phyloP scores from a whole-genome alignment of 2,888 invertebrate species.

The Gymnocheta viridis region DNA sequence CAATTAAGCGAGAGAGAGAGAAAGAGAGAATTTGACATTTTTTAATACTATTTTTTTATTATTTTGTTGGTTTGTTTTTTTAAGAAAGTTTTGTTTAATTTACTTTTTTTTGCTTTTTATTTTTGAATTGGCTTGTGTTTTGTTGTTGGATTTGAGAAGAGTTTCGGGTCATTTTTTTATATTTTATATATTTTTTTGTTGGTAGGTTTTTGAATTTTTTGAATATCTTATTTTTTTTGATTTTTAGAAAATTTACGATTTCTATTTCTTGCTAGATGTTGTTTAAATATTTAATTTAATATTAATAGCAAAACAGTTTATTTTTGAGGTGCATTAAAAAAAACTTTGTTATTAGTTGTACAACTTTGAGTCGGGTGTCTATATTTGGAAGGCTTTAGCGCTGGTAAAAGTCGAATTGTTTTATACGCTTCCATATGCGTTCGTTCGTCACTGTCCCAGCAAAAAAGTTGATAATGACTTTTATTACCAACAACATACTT shows the following conservation, averaged over 20 bases:
- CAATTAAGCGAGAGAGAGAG: constrained; percentile 83
- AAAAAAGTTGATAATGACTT: too few relatives aligned
- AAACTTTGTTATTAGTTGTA: background rate
- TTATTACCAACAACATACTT: too few relatives aligned
- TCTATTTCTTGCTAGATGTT: constrained; percentile 29
- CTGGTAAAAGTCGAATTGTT: background rate
- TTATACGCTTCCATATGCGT: too few relatives aligned
- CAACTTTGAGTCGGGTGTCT: background rate
- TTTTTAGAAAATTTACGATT: background rate
- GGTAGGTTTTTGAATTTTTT: constrained; percentile 69
- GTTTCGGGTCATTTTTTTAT: constrained; percentile 43
- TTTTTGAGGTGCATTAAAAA: constrained; percentile 50
- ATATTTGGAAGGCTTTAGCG: too few relatives aligned
- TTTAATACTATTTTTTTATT: constrained; percentile 64
- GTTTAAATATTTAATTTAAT: constrained; percentile 32
- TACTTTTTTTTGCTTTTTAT: constrained; percentile 53
- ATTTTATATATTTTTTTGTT: constrained; percentile 1
- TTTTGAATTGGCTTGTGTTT: constrained; percentile 58
- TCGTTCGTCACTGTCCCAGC: too few relatives aligned
- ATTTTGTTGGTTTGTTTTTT: constrained; percentile 43
- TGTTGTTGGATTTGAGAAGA: constrained; percentile 53
- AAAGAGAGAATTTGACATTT: constrained; percentile 63
- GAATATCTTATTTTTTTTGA: constrained; percentile 42
- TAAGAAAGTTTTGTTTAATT: constrained; percentile 52
- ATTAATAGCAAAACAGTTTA: constrained; percentile 45